A percentile compares a stretch with the other conserved stretches of the same genome.
Conservation (phyloP, 2,113 vertebrate species). For the Osmerus eperlanus region DNA sequence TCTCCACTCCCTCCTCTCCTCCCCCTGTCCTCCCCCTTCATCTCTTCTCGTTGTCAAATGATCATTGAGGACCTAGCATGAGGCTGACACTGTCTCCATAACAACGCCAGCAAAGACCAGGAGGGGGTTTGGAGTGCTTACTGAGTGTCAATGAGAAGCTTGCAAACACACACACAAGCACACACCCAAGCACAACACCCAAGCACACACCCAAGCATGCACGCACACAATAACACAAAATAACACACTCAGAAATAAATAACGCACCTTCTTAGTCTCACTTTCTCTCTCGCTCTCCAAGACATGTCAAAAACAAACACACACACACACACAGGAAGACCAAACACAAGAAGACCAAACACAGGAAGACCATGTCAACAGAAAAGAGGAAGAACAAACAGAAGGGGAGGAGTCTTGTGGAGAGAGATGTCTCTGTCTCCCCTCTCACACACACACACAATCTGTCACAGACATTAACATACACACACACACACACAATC, state of each 20-base stretch:
- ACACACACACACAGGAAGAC: constrained; percentile 26
- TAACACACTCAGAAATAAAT: constrained; percentile 20
- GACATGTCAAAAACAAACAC: not conserved
- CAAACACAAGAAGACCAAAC: constrained; percentile 25
- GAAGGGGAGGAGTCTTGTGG: not conserved
- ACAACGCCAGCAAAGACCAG: constrained; percentile 65
- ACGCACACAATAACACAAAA: not conserved
- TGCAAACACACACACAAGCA: constrained; percentile 27
- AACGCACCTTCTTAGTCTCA: constrained; percentile 30
- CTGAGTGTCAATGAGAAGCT: constrained; percentile 53
- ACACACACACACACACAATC: not conserved
- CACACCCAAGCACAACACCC: constrained; percentile 4
- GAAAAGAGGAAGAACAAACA: constrained; percentile 31
- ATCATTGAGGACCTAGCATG: constrained; percentile 64
- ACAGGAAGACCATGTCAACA: too few relatives aligned
- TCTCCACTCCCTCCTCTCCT: constrained; percentile 17
- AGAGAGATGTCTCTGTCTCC: constrained; percentile 15
- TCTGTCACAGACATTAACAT: not conserved
- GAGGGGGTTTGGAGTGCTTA: constrained; percentile 60
- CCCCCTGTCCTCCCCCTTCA: constrained; percentile 17
- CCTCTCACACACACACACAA: not conserved
- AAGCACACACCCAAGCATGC: constrained; percentile 18
- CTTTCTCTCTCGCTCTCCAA: not conserved
- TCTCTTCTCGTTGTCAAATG: constrained; percentile 61
- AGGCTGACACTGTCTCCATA: constrained; percentile 68